A percentile compares a stretch with the other conserved stretches of the same genome.
Conservation (phyloP, 35 echinoderm and acorn worm species). For the Patiria miniata region DNA sequence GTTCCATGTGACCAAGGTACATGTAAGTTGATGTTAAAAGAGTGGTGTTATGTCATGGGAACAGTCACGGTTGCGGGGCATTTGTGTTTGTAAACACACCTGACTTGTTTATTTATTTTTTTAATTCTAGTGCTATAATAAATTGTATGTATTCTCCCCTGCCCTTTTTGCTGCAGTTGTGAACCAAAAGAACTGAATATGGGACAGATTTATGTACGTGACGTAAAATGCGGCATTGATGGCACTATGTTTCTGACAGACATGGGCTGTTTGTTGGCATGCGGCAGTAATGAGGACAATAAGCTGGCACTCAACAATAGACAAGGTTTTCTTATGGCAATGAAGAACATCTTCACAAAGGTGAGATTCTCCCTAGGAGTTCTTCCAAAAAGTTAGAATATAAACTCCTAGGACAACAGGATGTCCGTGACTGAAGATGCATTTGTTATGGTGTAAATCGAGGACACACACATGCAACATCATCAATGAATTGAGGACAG, state of each 20-base stretch:
- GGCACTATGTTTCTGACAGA: constrained; percentile 98
- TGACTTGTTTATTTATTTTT: too few relatives aligned
- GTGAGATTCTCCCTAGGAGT: too few relatives aligned
- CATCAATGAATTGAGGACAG: too few relatives aligned
- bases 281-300: constrained; percentile 90
- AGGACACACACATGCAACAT: too few relatives aligned
- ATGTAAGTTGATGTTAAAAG: too few relatives aligned
- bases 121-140: not conserved
- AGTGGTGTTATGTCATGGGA: too few relatives aligned
- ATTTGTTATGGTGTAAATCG: too few relatives aligned
- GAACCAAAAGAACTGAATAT: constrained; percentile 78
- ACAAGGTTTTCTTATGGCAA: constrained; percentile 95
- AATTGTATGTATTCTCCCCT: not conserved
- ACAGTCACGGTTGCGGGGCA: too few relatives aligned
- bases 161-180: constrained; percentile 56
- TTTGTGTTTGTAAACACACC: too few relatives aligned
- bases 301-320: constrained; percentile 96
- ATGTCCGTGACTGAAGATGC: too few relatives aligned
- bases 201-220: constrained; percentile 80
- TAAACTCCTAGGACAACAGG: not conserved
- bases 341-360: constrained; percentile 99
- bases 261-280: constrained; percentile 82
- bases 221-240: constrained; percentile 91
- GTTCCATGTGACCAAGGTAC: too few relatives aligned
- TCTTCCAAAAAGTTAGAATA: too few relatives aligned